Evolutionary conservation across 2,888 invertebrate species (phyloP), one percentile per base, ranked within the genome.

Genomic region (Ditylenchus weischeri): DNA sequence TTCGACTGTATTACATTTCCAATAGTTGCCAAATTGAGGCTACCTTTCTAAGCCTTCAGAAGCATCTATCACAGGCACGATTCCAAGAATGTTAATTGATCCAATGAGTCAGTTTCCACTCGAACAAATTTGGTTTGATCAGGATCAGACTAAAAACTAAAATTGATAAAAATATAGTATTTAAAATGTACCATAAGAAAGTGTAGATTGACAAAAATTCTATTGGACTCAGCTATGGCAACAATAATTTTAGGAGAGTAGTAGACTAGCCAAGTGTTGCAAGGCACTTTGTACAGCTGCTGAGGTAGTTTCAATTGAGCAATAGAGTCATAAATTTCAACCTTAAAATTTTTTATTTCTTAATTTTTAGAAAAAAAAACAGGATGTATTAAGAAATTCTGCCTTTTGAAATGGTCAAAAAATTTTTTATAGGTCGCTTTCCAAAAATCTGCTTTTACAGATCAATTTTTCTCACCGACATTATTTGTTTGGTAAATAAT

Each of bases 31-130:
- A 65, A 19, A 65, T 19, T 7, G 23, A 47, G n/a, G 18, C 65
- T 36, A 65, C 64, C n/a, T n/a, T n/a, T 69, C 48, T 35, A 48
- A 67, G n/a, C 49, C 66, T 19, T n/a, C 47, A 15, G n/a, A 54
- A 6, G 4, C 13, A 54, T 54, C 29, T 1, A 54, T n/a, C 21
- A 54, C 29, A 23, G 54, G 54, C 54, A 54, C 54, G 10, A 54
- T 18, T 11, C 54, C 54, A 29, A 54, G 21, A 29, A 54, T 29
- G 13, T 54, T 54, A 5, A 54, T 18, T 15, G 18, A 13, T 29
- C 18, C 7, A 18, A 8, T 15, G 54, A 29, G 54, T 59, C 59
- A 36, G 13, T 29, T 29, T 23, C 54, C n/a, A 54, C 54, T n/a
- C n/a, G 11, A 11, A 54, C 4, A 54, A 54, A 54, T 11, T 29